Percentiles rank a stretch among this genome's conserved stretches.
These are phyloP conservation scores for Myocastor coypus DNA, from an alignment of 2,113 vertebrate species.

Conservation along the genomic window DNA sequence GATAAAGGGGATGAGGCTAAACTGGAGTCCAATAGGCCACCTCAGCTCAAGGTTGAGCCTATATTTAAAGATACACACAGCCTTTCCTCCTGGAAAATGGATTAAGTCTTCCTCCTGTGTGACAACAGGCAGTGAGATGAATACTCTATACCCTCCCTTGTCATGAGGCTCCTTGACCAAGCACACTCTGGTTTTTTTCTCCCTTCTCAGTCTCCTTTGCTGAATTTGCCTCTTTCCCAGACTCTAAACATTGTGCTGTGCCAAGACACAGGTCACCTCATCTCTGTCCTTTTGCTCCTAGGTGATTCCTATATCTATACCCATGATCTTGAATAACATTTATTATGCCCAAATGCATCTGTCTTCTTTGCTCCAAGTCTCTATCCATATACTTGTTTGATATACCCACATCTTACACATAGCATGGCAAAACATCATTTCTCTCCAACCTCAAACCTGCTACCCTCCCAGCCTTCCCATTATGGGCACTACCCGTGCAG, in stretches of 20 bases:
- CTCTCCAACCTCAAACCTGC: neutral
- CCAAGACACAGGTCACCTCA: neutral
- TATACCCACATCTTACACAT: neutral
- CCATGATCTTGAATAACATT: neutral
- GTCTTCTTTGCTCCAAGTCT: neutral
- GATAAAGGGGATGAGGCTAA: neutral
- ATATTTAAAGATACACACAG: neutral
- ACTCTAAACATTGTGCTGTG: neutral
- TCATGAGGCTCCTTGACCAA: neutral
- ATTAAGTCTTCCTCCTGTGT: neutral
- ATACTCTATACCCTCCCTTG: neutral
- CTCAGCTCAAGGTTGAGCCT: slow-evolving; percentile 22
- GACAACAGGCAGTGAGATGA: neutral
- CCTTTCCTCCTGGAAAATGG: neutral
- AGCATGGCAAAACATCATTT: neutral
- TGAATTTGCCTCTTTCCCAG: neutral
- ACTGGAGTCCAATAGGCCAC: neutral
- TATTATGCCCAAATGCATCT: neutral
- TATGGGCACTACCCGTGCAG: neutral
- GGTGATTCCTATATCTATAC: neutral
- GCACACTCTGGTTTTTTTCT: neutral
- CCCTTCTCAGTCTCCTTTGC: neutral
- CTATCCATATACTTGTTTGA: neutral
- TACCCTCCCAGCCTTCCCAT: neutral
- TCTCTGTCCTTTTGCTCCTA: neutral